Evolutionary conservation across 2,888 invertebrate genomes (phyloP).

Genomic region (Chrysina gloriosa): DNA sequence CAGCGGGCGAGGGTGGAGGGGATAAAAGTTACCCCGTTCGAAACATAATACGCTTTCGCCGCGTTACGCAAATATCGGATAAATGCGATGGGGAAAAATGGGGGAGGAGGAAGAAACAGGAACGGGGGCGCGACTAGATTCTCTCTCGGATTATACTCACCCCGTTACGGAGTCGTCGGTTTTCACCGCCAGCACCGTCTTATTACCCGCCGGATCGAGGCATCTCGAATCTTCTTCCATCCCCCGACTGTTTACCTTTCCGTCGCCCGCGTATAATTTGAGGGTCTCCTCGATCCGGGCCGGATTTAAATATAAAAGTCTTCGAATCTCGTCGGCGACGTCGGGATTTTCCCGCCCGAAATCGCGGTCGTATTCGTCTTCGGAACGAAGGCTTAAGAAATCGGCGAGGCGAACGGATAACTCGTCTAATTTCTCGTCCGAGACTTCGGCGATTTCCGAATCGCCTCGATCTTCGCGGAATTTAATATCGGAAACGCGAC

Average conservation of each 20-base stretch:
- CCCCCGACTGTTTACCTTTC: neutral
- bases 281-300: conserved; percentile 6
- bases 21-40: neutral
- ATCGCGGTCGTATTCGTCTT: neutral
- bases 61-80: too few species aligned
- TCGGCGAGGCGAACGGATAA: neutral
- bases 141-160: neutral
- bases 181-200: neutral
- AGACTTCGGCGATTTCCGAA: too few species aligned
- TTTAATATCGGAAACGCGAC: neutral
- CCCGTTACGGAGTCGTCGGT: neutral
- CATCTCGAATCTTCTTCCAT: neutral
- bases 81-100: neutral
- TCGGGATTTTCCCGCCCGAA: neutral
- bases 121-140: neutral
- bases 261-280: neutral
- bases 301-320: conserved; percentile 23
- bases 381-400: neutral
- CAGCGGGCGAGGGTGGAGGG: neutral
- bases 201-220: neutral
- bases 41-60: too few species aligned
- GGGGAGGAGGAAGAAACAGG: neutral
- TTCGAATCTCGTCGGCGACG: conserved; percentile 27
- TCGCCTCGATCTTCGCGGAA: neutral
- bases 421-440: too few species aligned